Base-by-base conservation (phyloP, 2,113 vertebrate species). In the Bufo bufo region DNA sequence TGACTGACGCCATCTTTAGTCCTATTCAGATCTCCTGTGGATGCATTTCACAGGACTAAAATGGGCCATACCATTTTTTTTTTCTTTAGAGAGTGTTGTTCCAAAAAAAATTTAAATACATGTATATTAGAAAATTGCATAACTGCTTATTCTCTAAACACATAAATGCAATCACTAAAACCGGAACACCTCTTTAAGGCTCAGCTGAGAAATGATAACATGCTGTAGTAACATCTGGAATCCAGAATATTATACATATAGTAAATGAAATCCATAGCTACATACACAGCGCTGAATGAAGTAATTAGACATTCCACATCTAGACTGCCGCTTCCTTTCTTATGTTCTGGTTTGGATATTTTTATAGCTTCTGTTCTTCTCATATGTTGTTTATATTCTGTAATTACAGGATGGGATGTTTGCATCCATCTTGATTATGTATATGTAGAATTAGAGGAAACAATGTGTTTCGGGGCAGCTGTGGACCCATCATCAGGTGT, bases 211-310 rank as follows among this genome's bases (percentile, higher is more conserved):
- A 84, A 54, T 52, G 63, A 54, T n/a, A 54, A 52, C 82, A 69
- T 33, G 54, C 82, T 84, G 82, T 71, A 71, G 82, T 49, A 84
- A 84, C 82, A 84, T 84, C 82, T 84, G 82, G 82, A 54, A 84
- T 54, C 47, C 63, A 71, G 63, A 84, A 84, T 69, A 54, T 84
- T 69, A 69, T 69, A 54, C 20, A 43, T 66, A 84, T 54, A 84
- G 82, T n/a, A 86, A 78, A 79, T 63, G 59, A 79, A 14, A 13
- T 85, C 23, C 66, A 77, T 12, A 52, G 45, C 74, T 49, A 12
- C 49, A 33, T 71, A 84, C 49, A 71, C 50, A 54, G 47, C 63
- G 54, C 63, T 65, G 47, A 69, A 52, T 84, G 65, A 50, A 71
- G 9, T 65, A 78, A 77, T 78, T 49, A 86, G 47, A 52, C 75